phyloP scores from a whole-genome alignment of 1,140 invertebrate genomes.

The Tribolium castaneum region DNA sequence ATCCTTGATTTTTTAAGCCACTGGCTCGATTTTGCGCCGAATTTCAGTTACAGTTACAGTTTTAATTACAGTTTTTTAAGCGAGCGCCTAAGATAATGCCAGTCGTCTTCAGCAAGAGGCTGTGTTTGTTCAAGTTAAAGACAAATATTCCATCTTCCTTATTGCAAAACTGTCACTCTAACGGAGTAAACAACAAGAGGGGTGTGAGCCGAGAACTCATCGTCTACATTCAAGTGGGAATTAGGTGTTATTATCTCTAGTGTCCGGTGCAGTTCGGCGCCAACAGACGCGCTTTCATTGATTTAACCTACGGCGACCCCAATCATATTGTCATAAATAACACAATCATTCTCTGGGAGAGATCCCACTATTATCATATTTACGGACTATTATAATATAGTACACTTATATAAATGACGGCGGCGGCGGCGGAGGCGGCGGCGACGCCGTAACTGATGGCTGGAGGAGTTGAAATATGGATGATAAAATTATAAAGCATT shows the following conservation, averaged over 20 bases:
- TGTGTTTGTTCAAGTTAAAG: conserved; percentile 25
- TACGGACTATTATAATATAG: conserved; percentile 14
- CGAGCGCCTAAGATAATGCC: not conserved
- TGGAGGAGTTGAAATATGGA: not conserved
- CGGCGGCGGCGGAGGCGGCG: not conserved
- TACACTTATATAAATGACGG: conserved; percentile 3
- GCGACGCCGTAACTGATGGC: not conserved
- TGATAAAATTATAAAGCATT: conserved; percentile 2
- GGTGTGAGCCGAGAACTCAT: conserved; percentile 26
- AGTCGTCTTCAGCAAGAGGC: conserved; percentile 7
- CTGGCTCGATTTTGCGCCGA: not conserved
- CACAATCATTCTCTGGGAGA: conserved; percentile 46
- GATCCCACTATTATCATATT: conserved; percentile 31
- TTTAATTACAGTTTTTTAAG: conserved; percentile 18
- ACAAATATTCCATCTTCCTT: conserved; percentile 31
- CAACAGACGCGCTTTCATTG: conserved; percentile 51
- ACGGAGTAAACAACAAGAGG: conserved; percentile 23
- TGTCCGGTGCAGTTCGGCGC: conserved; percentile 51
- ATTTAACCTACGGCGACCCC: conserved; percentile 56
- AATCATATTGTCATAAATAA: conserved; percentile 55
- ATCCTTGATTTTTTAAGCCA: too few species aligned
- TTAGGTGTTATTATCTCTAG: conserved; percentile 55
- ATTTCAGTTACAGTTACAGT: not conserved
- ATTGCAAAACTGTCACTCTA: conserved; percentile 31
- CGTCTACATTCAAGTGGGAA: conserved; percentile 49